Percentiles rank a stretch among this genome's conserved stretches.
These are phyloP conservation scores for Philaenus spumarius DNA, from an alignment of 1,140 invertebrate genomes.

Conservation along the genomic window DNA sequence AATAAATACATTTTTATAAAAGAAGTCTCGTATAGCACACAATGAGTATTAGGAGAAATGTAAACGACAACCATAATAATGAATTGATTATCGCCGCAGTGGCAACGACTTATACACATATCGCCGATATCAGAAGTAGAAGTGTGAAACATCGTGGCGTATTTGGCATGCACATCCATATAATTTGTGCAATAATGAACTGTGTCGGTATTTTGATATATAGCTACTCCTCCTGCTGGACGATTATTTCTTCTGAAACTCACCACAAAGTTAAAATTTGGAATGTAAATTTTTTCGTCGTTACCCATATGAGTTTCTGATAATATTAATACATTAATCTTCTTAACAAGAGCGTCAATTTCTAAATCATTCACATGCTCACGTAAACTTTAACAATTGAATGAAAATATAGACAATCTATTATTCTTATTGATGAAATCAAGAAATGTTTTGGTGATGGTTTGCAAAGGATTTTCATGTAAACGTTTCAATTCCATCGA, in stretches of 20 bases:
- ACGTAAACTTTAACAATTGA: constrained; percentile 25
- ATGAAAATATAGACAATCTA: constrained; percentile 17
- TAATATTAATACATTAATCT: constrained; percentile 20
- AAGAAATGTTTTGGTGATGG: not conserved
- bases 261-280: constrained; percentile 20
- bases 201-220: constrained; percentile 16
- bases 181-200: constrained; percentile 4
- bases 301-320: constrained; percentile 22
- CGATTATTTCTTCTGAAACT: constrained; percentile 18
- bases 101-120: not conserved
- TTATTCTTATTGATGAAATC: not conserved
- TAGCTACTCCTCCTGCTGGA: constrained; percentile 14
- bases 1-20: not conserved
- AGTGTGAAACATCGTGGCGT: too few relatives aligned
- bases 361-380: constrained; percentile 10
- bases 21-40: not conserved
- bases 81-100: not conserved
- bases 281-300: constrained; percentile 19
- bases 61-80: constrained; percentile 12
- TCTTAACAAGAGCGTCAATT: constrained; percentile 12
- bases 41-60: not conserved
- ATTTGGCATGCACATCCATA: too few relatives aligned
- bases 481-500: not conserved
- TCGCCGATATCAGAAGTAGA: too few relatives aligned
- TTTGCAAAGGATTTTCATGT: constrained; percentile 6